Percentiles rank a stretch among this genome's conserved stretches.
phyloP scores from a whole-genome alignment of 2,113 vertebrate genomes.

The Lagenorhynchus albirostris region DNA sequence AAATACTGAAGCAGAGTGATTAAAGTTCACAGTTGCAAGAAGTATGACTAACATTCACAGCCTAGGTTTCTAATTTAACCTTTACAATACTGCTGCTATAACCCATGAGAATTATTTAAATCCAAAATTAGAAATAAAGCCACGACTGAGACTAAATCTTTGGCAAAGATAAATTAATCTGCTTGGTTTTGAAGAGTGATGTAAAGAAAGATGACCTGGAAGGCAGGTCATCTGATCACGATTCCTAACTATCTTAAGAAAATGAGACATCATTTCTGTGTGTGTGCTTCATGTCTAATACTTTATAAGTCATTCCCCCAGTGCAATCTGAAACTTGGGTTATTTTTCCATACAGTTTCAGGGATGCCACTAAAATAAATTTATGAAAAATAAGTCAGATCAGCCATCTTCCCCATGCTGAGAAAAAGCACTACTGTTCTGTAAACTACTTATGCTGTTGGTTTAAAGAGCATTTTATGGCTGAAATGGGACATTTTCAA shows the following conservation, averaged over 20 bases:
- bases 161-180: background rate
- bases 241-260: background rate
- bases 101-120: conserved; percentile 3
- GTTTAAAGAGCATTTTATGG: background rate
- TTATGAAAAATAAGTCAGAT: background rate
- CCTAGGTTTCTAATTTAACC: background rate
- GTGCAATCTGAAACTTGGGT: background rate
- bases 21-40: background rate
- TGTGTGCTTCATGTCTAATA: background rate
- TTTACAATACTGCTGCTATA: background rate
- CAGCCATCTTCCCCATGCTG: background rate
- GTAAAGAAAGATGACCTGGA: background rate
- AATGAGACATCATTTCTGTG: background rate
- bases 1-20: background rate
- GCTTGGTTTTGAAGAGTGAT: background rate
- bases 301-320: background rate
- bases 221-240: background rate
- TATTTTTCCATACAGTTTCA: background rate
- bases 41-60: background rate
- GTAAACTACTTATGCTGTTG: background rate
- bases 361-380: background rate
- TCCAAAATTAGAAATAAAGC: conserved; percentile 16
- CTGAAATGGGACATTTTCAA: background rate
- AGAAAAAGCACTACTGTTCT: background rate
- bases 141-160: background rate